Percentiles rank a stretch among this genome's conserved stretches.
phyloP scores from a whole-genome alignment of 2,113 vertebrate genomes.

The Caloenas nicobarica region DNA sequence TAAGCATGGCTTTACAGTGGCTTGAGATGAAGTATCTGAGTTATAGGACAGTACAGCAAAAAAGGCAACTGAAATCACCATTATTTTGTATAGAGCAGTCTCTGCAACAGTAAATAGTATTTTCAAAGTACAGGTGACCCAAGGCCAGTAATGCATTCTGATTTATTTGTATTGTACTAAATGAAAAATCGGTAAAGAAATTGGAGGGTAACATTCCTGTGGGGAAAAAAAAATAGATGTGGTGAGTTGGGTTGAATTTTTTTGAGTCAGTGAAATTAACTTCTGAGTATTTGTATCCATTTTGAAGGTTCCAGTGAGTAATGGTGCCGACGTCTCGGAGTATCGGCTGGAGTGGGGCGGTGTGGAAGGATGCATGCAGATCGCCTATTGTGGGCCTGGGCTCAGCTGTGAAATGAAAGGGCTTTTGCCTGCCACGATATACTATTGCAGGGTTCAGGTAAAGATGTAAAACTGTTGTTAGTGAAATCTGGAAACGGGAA shows the following conservation, averaged over 20 bases:
- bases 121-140: neutral
- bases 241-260: neutral
- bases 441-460: conserved; percentile 95
- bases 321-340: conserved; percentile 88
- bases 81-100: neutral
- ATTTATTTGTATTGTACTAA: neutral
- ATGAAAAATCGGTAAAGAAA: neutral
- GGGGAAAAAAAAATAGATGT: neutral
- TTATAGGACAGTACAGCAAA: neutral
- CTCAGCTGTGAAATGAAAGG: conserved; percentile 90
- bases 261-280: neutral
- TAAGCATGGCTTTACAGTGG: neutral
- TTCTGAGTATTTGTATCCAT: neutral
- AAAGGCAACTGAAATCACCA: neutral
- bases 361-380: conserved; percentile 91
- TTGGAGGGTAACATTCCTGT: neutral
- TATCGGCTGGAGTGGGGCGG: conserved; percentile 95
- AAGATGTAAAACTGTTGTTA: neutral
- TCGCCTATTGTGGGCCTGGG: conserved; percentile 86
- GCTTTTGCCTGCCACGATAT: conserved; percentile 89
- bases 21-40: neutral
- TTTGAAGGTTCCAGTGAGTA: conserved; percentile 83
- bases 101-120: neutral
- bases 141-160: neutral
- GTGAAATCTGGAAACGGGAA: neutral